Percentiles rank a stretch among this genome's conserved stretches.
These are phyloP conservation scores for Noctua pronuba DNA, from an alignment of 2,888 invertebrate genomes.

Conservation along the genomic window DNA sequence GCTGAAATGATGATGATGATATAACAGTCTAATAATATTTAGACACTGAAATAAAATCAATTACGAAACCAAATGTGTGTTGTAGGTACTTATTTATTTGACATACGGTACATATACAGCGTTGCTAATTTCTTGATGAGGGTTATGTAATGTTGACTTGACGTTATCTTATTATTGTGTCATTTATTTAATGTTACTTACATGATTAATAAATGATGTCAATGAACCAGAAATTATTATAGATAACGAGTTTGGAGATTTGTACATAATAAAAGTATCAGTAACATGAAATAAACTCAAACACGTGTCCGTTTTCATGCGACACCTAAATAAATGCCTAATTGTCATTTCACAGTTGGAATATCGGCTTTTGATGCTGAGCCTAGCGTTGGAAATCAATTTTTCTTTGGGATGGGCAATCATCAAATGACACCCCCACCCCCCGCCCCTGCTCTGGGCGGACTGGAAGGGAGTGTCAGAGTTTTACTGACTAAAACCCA, in stretches of 20 bases:
- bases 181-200: slow-evolving; percentile 6
- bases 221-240: background rate
- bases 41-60: slow-evolving; percentile 11
- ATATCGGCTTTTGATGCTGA: background rate
- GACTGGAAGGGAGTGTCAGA: too few species aligned
- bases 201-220: slow-evolving; percentile 13
- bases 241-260: background rate
- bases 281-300: background rate
- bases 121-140: slow-evolving; percentile 25
- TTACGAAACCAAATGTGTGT: slow-evolving; percentile 23
- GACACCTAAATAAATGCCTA: background rate
- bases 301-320: background rate
- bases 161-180: slow-evolving; percentile 7
- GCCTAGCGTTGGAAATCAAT: background rate
- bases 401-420: too few species aligned
- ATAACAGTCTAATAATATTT: background rate
- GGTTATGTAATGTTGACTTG: slow-evolving; percentile 26
- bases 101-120: slow-evolving; percentile 2
- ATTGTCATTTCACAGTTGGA: background rate
- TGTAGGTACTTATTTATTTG: slow-evolving; percentile 34
- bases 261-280: background rate
- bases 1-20: too few species aligned
- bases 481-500: too few species aligned
- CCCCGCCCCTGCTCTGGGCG: too few species aligned
- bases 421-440: too few species aligned